Evolutionary conservation across 2,888 invertebrate species (phyloP).

Genomic region (Acronicta psi): DNA sequence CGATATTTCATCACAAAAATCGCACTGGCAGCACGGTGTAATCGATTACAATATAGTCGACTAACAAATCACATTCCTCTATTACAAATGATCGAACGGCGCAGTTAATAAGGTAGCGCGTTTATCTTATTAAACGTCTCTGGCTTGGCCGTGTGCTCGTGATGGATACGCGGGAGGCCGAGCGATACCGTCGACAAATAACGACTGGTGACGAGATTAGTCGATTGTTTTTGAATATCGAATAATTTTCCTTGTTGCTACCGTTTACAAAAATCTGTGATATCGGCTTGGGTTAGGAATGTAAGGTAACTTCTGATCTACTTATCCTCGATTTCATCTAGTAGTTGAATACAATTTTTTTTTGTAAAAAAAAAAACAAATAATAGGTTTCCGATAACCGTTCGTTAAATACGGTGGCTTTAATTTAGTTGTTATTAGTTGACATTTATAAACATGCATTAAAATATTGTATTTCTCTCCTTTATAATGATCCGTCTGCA

Average conservation of each 20-base stretch:
- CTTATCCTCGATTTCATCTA: too few relatives aligned
- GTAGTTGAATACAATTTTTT: too few relatives aligned
- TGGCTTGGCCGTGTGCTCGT: slow-evolving; percentile 57
- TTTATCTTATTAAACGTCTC: slow-evolving; percentile 79
- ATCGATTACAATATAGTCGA: slow-evolving; percentile 57
- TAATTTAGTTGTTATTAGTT: too few relatives aligned
- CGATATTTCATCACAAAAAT: slow-evolving; percentile 52
- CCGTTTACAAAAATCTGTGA: not conserved
- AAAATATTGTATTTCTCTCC: too few relatives aligned
- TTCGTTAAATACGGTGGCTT: too few relatives aligned
- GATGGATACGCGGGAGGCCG: slow-evolving; percentile 78
- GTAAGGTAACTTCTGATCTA: not conserved
- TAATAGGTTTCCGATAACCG: too few relatives aligned
- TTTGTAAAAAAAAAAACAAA: not conserved
- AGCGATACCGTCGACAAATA: slow-evolving; percentile 80
- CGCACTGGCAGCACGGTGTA: slow-evolving; percentile 44
- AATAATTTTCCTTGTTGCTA: slow-evolving; percentile 13
- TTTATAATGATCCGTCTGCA: too few relatives aligned
- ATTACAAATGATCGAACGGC: slow-evolving; percentile 71
- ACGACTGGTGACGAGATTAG: slow-evolving; percentile 62
- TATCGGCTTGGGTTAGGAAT: too few relatives aligned
- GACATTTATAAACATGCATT: too few relatives aligned
- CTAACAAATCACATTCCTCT: slow-evolving; percentile 58
- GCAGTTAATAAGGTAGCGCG: slow-evolving; percentile 81
- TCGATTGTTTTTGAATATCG: slow-evolving; percentile 56